Evolutionary conservation across 2,113 vertebrate genomes (phyloP).

Genomic region (Embiotoca jacksoni): DNA sequence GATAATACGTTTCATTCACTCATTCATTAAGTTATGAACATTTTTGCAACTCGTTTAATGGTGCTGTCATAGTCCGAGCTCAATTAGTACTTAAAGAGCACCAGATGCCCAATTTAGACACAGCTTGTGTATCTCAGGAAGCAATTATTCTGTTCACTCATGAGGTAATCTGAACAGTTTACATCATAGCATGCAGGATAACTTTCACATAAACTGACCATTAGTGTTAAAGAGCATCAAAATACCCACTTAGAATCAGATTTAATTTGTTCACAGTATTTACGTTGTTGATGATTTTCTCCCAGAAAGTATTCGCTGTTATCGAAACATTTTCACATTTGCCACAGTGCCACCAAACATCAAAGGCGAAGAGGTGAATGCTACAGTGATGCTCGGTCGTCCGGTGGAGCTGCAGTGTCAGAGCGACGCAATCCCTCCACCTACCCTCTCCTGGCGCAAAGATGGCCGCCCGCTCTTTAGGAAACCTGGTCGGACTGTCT

Average conservation of each 20-base stretch:
- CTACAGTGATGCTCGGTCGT: conserved; percentile 87
- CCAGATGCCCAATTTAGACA: conserved; percentile 28
- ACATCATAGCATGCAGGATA: background rate
- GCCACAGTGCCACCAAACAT: conserved; percentile 94
- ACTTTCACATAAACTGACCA: background rate
- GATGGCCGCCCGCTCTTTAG: conserved; percentile 89
- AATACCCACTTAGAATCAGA: background rate
- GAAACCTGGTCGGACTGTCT: conserved; percentile 88
- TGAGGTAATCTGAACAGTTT: conserved; percentile 35
- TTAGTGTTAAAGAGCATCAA: background rate
- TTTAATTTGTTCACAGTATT: too few relatives aligned
- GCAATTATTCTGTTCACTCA: conserved; percentile 28
- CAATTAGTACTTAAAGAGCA: conserved; percentile 44
- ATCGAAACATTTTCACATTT: conserved; percentile 26
- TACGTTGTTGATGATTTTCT: too few relatives aligned
- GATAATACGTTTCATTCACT: conserved; percentile 28
- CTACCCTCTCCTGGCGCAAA: conserved; percentile 89
- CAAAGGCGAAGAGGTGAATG: conserved; percentile 93
- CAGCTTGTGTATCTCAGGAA: conserved; percentile 28
- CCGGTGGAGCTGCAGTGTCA: conserved; percentile 88
- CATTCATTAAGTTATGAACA: conserved; percentile 45
- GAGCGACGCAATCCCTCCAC: conserved; percentile 90
- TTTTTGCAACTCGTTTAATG: conserved; percentile 30
- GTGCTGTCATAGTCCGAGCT: conserved; percentile 28
- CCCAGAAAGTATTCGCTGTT: rapidly evolving